These are phyloP conservation scores for Diachasma alloeum DNA, from an alignment of 1,140 invertebrate species.

Conservation along the genomic window DNA sequence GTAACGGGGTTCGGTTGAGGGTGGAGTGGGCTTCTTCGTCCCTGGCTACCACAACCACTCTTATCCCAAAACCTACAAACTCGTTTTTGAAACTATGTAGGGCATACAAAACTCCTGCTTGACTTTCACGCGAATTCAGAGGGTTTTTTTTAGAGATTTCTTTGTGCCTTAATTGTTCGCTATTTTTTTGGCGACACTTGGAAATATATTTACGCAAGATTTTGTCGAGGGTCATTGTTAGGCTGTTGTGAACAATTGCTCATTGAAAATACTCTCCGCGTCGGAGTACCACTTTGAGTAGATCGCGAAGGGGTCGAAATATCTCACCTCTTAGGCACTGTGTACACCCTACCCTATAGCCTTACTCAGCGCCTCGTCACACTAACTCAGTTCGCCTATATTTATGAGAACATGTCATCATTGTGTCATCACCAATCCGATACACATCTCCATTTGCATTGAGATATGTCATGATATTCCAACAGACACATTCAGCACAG, in stretches of 20 bases:
- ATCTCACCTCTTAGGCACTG: background rate
- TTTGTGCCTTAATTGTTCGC: background rate
- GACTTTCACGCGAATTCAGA: constrained; percentile 52
- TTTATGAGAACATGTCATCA: background rate
- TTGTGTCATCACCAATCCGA: background rate
- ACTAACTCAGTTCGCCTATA: background rate
- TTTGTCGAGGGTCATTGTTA: background rate
- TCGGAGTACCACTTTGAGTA: background rate
- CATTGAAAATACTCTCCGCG: constrained; percentile 17
- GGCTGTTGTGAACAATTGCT: constrained; percentile 14
- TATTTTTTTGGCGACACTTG: background rate
- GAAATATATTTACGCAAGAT: background rate
- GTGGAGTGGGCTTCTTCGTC: background rate
- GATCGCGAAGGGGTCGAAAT: background rate
- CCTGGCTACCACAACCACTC: constrained; percentile 24
- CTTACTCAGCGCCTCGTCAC: background rate
- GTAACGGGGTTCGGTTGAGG: constrained; percentile 2
- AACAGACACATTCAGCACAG: background rate
- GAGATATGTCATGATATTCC: background rate
- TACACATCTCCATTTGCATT: background rate
- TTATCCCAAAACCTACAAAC: constrained; percentile 26
- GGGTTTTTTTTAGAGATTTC: constrained; percentile 7
- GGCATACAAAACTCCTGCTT: constrained; percentile 53
- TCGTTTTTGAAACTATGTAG: constrained; percentile 45
- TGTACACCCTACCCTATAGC: background rate